Evolutionary conservation across 2,888 invertebrate genomes (phyloP).

Genomic region (Netelia virgata): DNA sequence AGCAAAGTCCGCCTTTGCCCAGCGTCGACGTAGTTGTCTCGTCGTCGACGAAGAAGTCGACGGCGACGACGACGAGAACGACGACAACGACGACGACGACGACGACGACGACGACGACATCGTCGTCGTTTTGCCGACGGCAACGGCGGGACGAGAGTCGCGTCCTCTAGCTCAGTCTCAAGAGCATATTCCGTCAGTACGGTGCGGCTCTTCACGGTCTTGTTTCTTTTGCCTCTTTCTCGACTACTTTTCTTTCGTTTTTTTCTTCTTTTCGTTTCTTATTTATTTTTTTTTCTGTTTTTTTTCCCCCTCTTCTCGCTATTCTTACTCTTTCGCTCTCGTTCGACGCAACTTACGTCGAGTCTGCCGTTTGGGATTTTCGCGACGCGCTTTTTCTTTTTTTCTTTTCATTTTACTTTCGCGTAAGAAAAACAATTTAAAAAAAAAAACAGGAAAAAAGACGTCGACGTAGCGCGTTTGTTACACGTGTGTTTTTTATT

Average conservation of each 20-base stretch:
- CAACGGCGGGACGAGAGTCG: slow-evolving; percentile 74
- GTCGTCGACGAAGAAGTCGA: slow-evolving; percentile 62
- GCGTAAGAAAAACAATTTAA: neutral
- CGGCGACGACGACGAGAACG: too few relatives aligned
- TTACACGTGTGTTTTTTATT: neutral
- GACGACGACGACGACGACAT: slow-evolving; percentile 76
- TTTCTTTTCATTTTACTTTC: neutral
- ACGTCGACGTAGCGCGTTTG: slow-evolving; percentile 3
- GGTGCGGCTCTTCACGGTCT: slow-evolving; percentile 69
- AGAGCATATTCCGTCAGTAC: slow-evolving; percentile 82
- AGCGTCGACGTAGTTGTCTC: slow-evolving; percentile 71
- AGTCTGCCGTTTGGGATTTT: slow-evolving; percentile 3
- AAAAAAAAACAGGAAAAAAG: neutral
- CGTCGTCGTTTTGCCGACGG: slow-evolving; percentile 78
- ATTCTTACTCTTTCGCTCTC: neutral
- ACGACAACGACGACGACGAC: slow-evolving; percentile 74
- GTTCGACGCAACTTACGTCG: slow-evolving; percentile 7
- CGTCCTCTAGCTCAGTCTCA: slow-evolving; percentile 85
- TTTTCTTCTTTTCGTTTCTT: neutral
- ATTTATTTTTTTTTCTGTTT: slow-evolving; percentile 12
- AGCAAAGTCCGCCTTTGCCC: slow-evolving; percentile 76
- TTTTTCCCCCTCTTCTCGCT: neutral
- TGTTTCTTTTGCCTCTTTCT: slow-evolving; percentile 22
- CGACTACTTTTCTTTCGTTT: slow-evolving; percentile 24
- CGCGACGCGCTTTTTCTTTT: neutral